Evolutionary conservation across 2,888 invertebrate genomes (phyloP).

Genomic region (Epicampocera succincta): DNA sequence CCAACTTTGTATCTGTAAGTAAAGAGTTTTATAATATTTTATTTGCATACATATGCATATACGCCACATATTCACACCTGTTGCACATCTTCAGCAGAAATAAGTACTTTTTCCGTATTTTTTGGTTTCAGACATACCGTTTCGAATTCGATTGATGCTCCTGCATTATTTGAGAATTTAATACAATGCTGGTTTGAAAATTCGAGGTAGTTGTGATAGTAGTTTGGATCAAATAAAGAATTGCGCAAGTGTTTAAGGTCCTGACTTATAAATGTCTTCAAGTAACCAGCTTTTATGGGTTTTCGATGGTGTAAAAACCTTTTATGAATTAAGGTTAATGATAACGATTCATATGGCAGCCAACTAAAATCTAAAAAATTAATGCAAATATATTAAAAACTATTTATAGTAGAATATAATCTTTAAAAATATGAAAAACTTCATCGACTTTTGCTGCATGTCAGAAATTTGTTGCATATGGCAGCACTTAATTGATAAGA

Average conservation of each 20-base stretch:
- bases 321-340: conserved; percentile 63
- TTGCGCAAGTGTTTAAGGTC: conserved; percentile 13
- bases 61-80: conserved; percentile 41
- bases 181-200: conserved; percentile 49
- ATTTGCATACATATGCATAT: neutral
- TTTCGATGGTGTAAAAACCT: neutral
- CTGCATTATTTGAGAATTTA: neutral
- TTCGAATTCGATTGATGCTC: neutral
- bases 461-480: conserved; percentile 7
- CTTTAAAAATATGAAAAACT: too few relatives aligned
- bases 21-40: neutral
- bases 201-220: conserved; percentile 5
- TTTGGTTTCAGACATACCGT: conserved; percentile 24
- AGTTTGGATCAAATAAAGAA: neutral
- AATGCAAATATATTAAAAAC: neutral
- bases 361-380: conserved; percentile 70
- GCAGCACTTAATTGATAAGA: conserved; percentile 14
- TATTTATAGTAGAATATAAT: too few relatives aligned
- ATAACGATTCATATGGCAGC: conserved; percentile 67
- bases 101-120: conserved; percentile 22
- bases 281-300: conserved; percentile 6
- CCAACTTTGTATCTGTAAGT: conserved; percentile 69
- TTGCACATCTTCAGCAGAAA: conserved; percentile 60
- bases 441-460: too few relatives aligned
- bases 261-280: conserved; percentile 38